Evolutionary conservation across 2,797 vertebrate genomes (phyloP), one percentile per base, ranked within the genome.

Genomic region (Acanthurus lineatus): DNA sequence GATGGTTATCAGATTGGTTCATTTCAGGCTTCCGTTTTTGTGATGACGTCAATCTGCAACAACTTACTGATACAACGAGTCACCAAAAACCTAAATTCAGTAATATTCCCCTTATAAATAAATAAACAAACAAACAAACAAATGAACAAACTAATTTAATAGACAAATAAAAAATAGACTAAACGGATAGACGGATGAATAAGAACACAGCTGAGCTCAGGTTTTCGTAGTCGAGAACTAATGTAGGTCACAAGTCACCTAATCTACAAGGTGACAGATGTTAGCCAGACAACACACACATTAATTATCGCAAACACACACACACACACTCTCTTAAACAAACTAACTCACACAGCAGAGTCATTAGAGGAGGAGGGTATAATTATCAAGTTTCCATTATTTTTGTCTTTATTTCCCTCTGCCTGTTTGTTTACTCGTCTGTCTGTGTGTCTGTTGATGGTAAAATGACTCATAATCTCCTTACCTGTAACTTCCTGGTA

Each of bases 401-500:
- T 20, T 19, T 9, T 11, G 25, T 53, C 17, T 62, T 17, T 19
- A 8, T 70, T 25, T 8, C 52, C 45, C 40, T 40, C 40, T 22
- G 6, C 12, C 15, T 4, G 15, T 57, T 14, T 7, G 4, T 38
- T 3, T 22, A 1, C 40, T 12, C 11, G 1, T 38, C 4, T 22
- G 2, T 45, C 10, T 15, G 1, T 45, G 20, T 62, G 12, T 15
- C 2, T 48, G 63, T 10, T 16, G 44, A 12, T 28, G 47, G 22
- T 44, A 12, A 56, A 15, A 22, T 59, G 11, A 5, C 66, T 25
- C 65, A 57, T 91, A 89, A 93, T 93, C 92, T 86, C 14, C 81
- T 91, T 87, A 91, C 76, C 76, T 84, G 87, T 71, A 84, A 69
- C 84, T 71, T 86, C 79, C 83, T 64, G 74, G 8, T 79, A 76